Base-by-base conservation (phyloP, 2,888 invertebrate species). In the Apodemia zela region DNA sequence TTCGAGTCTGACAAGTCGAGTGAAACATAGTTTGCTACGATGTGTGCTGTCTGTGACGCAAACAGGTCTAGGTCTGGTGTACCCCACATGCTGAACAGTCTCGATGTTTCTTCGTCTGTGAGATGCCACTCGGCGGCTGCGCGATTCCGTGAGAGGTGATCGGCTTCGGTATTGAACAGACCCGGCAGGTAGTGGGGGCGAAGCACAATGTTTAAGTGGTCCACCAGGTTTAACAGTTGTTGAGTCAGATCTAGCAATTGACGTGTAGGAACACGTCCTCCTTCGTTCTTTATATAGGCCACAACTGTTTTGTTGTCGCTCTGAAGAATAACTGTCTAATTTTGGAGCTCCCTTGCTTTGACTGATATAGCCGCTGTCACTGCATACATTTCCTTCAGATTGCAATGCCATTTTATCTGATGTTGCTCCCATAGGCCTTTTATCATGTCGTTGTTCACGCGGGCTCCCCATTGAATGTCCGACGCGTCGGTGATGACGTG, bases 251-350 rank as follows among this genome's bases (percentile, higher is more conserved):
- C 45, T 11, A 72, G 62, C 0, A 72, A 66, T 2, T 15, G 42
- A 2, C 60, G 65, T 6, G 71, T 73, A n/a, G n/a, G n/a, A n/a
- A n/a, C n/a, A n/a, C n/a, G n/a, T 47, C 73, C 72, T 1, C 72
- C 73, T 63, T 72, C 71, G 42, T 72, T 72, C 11, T 63, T 67
- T 57, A 74, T 67, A 59, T 71, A 73, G 0, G 72, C 61, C 6
- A 74, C 64, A 0, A 72, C 71, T 0, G 73, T 73, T 33, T 51
- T 63, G 65, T 71, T 73, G 72, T 73, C 72, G 51, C 66, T 69
- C 58, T 74, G 72, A 15, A 72, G 17, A 0, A 73, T 49, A 1
- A 70, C 33, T 8, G 61, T 51, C 0, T 67, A 61, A 21, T 67
- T 60, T 33, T 38, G 25, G 8, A 72, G 25, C 0, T 3, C 13